Base-by-base conservation (phyloP, 2,797 vertebrate genomes). In the Passerculus sandwichensis region DNA sequence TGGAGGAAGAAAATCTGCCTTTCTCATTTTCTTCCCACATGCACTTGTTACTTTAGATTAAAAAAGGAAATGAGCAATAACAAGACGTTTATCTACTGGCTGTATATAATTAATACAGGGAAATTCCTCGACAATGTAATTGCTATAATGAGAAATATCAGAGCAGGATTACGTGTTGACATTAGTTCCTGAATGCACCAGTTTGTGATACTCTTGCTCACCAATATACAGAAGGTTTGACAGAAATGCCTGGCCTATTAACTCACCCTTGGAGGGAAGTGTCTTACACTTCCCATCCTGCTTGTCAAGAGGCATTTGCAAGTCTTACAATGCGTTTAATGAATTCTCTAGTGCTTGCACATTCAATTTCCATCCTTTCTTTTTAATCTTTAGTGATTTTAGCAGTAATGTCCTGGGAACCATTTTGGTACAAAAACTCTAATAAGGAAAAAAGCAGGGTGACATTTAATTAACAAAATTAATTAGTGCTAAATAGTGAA, bases 391-490 rank as follows among this genome's bases (percentile, higher is more conserved):
- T 59, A 92, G 91, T 71, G 92, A 93, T 96, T 96, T 93, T 86
- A 94, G 85, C 85, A 93, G 73, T 76, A 84, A 74, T 67, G 66
- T 93, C 94, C 76, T 89, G 96, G 94, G 96, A 96, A 93, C 60
- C 73, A 90, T 96, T 96, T 91, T 91, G 51, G 83, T 93, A 93
- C 76, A 94, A 96, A 96, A 96, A 88, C 45, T 91, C 73, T 96
- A 95, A 93, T 96, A 93, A 93, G 89, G 70, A 86, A 95, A 95
- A 93, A 96, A 92, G 81, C 89, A 90, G 94, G 92, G 85, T 96
- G 94, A 97, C 94, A 96, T 95, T 96, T 96, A 96, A 97, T 97
- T 96, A 97, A 97, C 94, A 94, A 96, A 96, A 96, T 94, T 94
- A 97, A 95, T 96, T 96, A 96, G 94, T 93, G 67, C 94, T 92